These are phyloP conservation scores for Cossypha caffra DNA, from an alignment of 2,797 vertebrate species.

Conservation along the genomic window DNA sequence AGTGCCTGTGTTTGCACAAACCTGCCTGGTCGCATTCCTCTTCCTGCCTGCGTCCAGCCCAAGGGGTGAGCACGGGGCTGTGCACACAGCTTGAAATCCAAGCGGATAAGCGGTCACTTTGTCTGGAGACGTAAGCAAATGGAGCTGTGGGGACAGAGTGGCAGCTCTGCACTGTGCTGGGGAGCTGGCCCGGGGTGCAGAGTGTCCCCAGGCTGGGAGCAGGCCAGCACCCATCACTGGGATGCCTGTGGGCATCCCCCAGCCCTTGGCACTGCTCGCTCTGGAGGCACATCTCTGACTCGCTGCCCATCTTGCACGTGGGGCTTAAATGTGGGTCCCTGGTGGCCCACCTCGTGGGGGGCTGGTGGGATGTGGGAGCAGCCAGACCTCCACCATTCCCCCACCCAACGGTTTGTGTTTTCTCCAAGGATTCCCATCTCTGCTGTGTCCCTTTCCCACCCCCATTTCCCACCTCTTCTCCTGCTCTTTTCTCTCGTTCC, in stretches of 20 bases:
- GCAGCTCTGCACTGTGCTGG: background rate
- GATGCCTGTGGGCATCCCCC: no score
- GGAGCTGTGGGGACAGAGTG: background rate
- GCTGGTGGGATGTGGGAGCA: background rate
- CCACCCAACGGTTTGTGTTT: background rate
- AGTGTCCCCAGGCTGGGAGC: background rate
- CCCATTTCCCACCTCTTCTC: background rate
- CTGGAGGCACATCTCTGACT: background rate
- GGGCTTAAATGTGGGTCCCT: background rate
- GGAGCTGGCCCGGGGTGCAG: background rate
- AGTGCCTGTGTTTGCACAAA: slow-evolving; percentile 64
- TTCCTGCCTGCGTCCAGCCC: background rate
- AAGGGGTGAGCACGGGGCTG: background rate
- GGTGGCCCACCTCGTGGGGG: background rate
- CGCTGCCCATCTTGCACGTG: fast-evolving
- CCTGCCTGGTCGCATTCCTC: slow-evolving; percentile 68
- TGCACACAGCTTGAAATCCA: slow-evolving; percentile 26
- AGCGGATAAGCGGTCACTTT: slow-evolving; percentile 5
- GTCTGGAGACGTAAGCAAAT: background rate
- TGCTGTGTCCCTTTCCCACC: fast-evolving
- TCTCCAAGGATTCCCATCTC: background rate
- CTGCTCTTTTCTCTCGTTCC: background rate
- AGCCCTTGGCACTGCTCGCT: no score
- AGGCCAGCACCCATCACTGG: background rate
- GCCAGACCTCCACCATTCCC: fast-evolving